Percentiles rank a stretch among this genome's conserved stretches.
Conservation (phyloP, 2,888 invertebrate species). For the Caenorhabditis imperialis region DNA sequence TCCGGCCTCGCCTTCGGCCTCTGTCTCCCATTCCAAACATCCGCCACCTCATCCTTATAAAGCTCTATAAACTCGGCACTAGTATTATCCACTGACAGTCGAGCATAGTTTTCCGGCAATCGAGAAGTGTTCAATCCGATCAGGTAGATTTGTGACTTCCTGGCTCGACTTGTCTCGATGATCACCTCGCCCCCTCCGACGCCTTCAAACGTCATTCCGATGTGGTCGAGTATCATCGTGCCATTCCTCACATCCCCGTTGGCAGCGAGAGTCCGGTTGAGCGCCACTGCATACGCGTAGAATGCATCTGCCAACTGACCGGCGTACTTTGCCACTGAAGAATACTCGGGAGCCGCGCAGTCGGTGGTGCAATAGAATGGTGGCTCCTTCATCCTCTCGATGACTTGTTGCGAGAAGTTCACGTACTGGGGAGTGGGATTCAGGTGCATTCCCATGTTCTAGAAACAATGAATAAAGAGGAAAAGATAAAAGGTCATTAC, state of each 20-base stretch:
- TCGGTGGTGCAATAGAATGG: conserved; percentile 65
- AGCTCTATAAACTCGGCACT: conserved; percentile 14
- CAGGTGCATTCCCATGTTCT: conserved; percentile 50
- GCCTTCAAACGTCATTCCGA: conserved; percentile 45
- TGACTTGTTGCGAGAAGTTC: conserved; percentile 64
- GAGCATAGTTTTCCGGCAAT: conserved; percentile 36
- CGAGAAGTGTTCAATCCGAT: conserved; percentile 43
- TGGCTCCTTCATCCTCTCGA: conserved; percentile 57
- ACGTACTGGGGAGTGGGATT: conserved; percentile 50
- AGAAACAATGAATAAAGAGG: not conserved
- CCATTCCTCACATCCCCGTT: conserved; percentile 33
- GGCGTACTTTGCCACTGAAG: conserved; percentile 40
- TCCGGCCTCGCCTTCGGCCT: conserved; percentile 42
- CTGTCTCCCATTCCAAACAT: conserved; percentile 42
- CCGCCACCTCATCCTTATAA: conserved; percentile 15
- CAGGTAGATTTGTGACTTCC: conserved; percentile 44
- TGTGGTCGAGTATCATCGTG: conserved; percentile 24
- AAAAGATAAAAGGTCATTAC: conserved; percentile 6
- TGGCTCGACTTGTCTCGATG: conserved; percentile 33
- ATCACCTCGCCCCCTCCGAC: conserved; percentile 41
- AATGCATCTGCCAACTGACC: conserved; percentile 56
- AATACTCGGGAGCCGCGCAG: conserved; percentile 26
- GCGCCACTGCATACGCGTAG: conserved; percentile 48
- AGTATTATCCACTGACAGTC: conserved; percentile 40
- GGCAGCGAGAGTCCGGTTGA: conserved; percentile 36